Evolutionary conservation across 2,888 invertebrate genomes (phyloP).

Genomic region (Aricia artaxerxes): DNA sequence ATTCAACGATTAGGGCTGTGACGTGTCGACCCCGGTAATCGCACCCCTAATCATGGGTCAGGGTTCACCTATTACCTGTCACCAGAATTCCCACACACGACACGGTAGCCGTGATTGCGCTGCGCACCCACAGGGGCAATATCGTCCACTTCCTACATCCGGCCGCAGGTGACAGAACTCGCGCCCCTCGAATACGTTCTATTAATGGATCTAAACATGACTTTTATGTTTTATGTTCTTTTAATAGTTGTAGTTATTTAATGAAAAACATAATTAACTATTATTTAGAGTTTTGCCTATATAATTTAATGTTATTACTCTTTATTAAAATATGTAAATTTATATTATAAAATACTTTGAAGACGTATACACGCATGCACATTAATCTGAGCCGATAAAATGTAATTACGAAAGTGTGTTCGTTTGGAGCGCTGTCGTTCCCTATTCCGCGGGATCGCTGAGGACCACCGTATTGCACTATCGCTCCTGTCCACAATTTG

Average conservation of each 20-base stretch:
- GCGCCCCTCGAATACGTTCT: slow-evolving; percentile 28
- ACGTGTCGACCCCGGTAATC: slow-evolving; percentile 22
- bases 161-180: slow-evolving; percentile 35
- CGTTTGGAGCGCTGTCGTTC: slow-evolving; percentile 37
- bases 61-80: slow-evolving; percentile 54
- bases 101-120: slow-evolving; percentile 43
- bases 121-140: slow-evolving; percentile 39
- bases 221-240: neutral
- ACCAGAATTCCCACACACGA: slow-evolving; percentile 58
- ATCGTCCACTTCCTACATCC: slow-evolving; percentile 45
- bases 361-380: neutral
- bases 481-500: slow-evolving; percentile 68
- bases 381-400: slow-evolving; percentile 39
- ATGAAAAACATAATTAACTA: no score
- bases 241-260: neutral
- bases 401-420: slow-evolving; percentile 39
- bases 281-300: no score
- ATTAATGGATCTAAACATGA: neutral
- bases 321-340: neutral
- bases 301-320: neutral
- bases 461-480: slow-evolving; percentile 57
- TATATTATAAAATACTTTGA: neutral
- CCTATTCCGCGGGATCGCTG: slow-evolving; percentile 37
- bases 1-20: neutral
- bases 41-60: slow-evolving; percentile 40